Evolutionary conservation across 2,797 vertebrate species (phyloP).

Genomic region (Mormyrops boulengeri): DNA sequence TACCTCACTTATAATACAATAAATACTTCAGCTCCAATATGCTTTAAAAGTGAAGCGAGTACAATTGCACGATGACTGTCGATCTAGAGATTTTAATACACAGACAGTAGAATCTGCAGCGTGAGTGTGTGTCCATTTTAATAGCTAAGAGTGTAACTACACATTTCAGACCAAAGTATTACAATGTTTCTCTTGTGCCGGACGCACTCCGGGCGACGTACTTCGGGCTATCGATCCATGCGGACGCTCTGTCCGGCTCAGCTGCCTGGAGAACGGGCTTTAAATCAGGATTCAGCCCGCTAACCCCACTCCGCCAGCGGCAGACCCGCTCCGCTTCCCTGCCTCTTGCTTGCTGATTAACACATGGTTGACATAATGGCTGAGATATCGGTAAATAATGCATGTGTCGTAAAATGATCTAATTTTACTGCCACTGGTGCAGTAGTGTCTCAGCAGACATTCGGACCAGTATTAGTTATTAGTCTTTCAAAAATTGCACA

Average conservation of each 20-base stretch:
- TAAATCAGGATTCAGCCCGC: conserved; percentile 22
- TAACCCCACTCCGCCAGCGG: conserved; percentile 31
- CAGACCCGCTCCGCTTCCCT: conserved; percentile 38
- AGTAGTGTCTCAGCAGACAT: conserved; percentile 19
- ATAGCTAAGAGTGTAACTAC: not conserved
- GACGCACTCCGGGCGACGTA: not conserved
- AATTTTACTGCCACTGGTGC: conserved; percentile 51
- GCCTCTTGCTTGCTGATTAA: conserved; percentile 43
- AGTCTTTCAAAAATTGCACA: conserved; percentile 1
- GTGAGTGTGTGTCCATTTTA: not conserved
- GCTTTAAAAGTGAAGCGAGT: not conserved
- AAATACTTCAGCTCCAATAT: not conserved
- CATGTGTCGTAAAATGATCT: conserved; percentile 57
- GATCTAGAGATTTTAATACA: not conserved
- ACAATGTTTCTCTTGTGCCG: not conserved
- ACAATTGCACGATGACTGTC: not conserved
- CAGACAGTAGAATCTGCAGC: not conserved
- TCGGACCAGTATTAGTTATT: conserved; percentile 12
- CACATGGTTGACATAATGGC: conserved; percentile 55
- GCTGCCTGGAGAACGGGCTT: conserved; percentile 31
- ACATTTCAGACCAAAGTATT: not conserved
- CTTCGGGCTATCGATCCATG: conserved; percentile 47
- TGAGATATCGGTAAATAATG: conserved; percentile 56
- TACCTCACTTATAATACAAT: not conserved
- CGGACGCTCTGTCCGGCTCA: conserved; percentile 32